Conservation (phyloP, 2,797 vertebrate species). For the Mormyrus proboscirostris region DNA sequence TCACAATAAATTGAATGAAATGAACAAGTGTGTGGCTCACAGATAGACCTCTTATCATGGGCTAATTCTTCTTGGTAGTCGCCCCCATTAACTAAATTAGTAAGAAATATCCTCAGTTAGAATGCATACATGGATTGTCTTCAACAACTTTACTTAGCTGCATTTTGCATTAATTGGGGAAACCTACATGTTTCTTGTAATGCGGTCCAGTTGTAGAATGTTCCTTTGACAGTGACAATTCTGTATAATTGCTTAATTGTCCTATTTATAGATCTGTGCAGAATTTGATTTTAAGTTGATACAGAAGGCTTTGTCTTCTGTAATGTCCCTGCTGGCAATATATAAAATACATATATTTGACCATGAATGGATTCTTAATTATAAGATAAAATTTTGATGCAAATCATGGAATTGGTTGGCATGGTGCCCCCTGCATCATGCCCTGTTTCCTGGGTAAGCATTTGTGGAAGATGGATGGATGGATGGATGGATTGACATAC, state of each 20-base stretch:
- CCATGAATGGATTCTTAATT: background rate
- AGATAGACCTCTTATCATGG: background rate
- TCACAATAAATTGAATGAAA: background rate
- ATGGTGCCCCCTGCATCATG: background rate
- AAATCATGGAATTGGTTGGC: background rate
- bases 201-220: background rate
- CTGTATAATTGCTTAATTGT: background rate
- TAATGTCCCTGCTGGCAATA: background rate
- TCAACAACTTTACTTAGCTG: background rate
- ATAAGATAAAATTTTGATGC: background rate
- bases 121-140: background rate
- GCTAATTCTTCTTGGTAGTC: background rate
- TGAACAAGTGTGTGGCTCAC: background rate
- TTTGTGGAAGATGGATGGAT: background rate
- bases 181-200: background rate
- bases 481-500: background rate
- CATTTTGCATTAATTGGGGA: background rate
- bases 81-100: background rate
- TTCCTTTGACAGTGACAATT: background rate
- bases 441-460: background rate
- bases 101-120: background rate
- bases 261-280: background rate
- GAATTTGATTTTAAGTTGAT: background rate
- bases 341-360: background rate
- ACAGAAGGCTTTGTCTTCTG: background rate